phyloP scores from a whole-genome alignment of 2,113 vertebrate species.

The Phalacrocorax carbo region DNA sequence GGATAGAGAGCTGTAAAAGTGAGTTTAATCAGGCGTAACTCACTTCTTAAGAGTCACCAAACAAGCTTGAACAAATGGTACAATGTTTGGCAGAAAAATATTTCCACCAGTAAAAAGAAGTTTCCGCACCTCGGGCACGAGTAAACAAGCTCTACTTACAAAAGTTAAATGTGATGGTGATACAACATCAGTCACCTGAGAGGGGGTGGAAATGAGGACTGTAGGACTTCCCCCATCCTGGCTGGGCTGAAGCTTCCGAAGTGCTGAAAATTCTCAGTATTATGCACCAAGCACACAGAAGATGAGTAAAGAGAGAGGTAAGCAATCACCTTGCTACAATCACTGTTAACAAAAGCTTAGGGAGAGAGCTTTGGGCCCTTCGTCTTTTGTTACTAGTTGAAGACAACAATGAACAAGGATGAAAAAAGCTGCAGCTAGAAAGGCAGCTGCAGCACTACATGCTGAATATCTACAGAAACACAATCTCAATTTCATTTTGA shows the following conservation, averaged over 20 bases:
- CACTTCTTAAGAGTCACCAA: not conserved
- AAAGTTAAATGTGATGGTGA: not conserved
- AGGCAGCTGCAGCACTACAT: not conserved
- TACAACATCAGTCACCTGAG: not conserved
- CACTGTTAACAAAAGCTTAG: not conserved
- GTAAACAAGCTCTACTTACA: not conserved
- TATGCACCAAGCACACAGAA: not conserved
- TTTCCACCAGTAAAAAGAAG: not conserved
- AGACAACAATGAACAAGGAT: rapidly evolving
- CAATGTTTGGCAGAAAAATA: not conserved
- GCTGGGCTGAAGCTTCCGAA: not conserved
- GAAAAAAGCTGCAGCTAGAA: not conserved
- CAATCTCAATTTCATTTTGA: not conserved
- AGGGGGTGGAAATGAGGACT: not conserved
- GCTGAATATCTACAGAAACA: not conserved
- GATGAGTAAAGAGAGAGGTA: not conserved
- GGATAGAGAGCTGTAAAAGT: not conserved
- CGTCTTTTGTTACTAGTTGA: not conserved
- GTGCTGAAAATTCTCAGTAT: not conserved
- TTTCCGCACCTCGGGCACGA: not conserved
- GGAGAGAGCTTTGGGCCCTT: not conserved
- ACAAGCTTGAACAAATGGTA: not conserved
- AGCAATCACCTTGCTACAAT: not conserved
- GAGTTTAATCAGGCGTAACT: not conserved
- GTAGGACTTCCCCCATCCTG: not conserved